phyloP scores from a whole-genome alignment of 2,797 vertebrate genomes.

The Clarias platycephalus region DNA sequence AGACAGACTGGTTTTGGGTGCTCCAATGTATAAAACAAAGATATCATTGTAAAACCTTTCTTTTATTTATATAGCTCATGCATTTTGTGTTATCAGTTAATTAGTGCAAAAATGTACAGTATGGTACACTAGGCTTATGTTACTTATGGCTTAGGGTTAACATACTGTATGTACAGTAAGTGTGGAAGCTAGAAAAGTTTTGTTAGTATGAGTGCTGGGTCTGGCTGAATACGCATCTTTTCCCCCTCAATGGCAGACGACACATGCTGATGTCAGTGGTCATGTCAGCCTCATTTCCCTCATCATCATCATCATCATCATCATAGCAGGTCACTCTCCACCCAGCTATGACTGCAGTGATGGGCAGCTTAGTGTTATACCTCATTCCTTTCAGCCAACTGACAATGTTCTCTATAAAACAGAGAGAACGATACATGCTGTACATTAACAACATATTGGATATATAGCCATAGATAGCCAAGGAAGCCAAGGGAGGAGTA shows the following conservation, averaged over 20 bases:
- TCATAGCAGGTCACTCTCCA: neutral
- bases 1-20: no score
- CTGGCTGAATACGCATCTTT: neutral
- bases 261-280: neutral
- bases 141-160: no score
- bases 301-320: neutral
- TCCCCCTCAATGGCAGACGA: neutral
- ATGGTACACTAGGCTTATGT: no score
- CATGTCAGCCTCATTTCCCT: neutral
- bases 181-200: no score
- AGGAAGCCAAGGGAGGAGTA: neutral
- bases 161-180: no score
- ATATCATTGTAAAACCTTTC: no score
- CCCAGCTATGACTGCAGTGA: neutral
- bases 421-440: neutral
- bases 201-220: no score
- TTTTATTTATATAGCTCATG: no score
- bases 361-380: neutral
- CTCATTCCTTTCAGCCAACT: neutral
- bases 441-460: neutral
- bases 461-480: neutral
- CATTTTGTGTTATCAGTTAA: no score
- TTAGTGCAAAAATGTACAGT: no score
- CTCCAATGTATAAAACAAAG: no score
- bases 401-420: neutral